Base-by-base conservation (phyloP, 2,113 vertebrate genomes). In the Bolborhynchus lineola region DNA sequence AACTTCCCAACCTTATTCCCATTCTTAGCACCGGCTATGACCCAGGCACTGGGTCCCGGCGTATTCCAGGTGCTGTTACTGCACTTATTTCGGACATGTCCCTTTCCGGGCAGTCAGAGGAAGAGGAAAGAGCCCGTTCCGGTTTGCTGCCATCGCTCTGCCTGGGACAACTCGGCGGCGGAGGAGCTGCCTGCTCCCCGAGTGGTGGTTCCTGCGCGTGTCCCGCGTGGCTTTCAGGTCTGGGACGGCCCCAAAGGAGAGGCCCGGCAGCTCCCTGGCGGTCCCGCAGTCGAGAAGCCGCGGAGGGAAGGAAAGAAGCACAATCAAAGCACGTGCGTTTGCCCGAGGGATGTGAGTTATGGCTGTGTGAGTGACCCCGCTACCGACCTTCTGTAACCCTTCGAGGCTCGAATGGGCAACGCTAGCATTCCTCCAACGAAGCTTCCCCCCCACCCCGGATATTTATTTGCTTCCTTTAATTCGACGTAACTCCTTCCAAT, bases 251-350 rank as follows among this genome's bases (percentile, higher is more conserved):
- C 18, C 23, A 23, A 41, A 65, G 33, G 23, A 14, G 14, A 65
- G n/a, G 1, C 7, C 16, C 10, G 8, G 4, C 85, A 11, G 6
- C 29, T 10, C 4, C 2, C 25, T 7, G 8, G 16, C 18, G 3
- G 7, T 3, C 17, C 11, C 31, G 23, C 29, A 4, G 55, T 13
- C 33, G 11, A 18, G 35, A 21, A 81, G 16, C 47, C 1, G 1
- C 42, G 3, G 21, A 10, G 13, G 9, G 16, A 62, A 23, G 17
- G 19, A 52, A 29, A 18, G 46, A 62, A 0, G 0, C 7, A 16
- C 75, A 31, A 17, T 9, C 21, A 19, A 47, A 75, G 31, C 39
- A 23, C 6, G 13, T 15, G 25, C 0, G 0, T 65, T 77, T 42
- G 68, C 42, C 16, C 10, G 13, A 13, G 33, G 21, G 37, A 13